These are phyloP conservation scores for Acanthosepion pharaonis DNA, from an alignment of 2,888 invertebrate species.

Conservation along the genomic window DNA sequence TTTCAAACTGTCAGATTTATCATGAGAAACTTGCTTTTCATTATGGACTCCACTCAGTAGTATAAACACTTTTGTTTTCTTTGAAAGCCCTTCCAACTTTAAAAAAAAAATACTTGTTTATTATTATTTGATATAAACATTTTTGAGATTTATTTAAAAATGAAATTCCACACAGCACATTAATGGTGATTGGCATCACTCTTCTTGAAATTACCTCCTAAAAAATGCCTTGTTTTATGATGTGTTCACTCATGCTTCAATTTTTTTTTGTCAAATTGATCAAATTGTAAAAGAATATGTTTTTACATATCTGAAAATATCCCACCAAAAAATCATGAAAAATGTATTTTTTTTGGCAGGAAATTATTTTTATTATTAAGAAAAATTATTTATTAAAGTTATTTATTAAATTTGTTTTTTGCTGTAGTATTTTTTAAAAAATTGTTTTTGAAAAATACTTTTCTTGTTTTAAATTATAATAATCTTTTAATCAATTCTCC, in stretches of 20 bases:
- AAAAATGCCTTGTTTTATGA: background rate
- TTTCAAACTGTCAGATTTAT: too few relatives aligned
- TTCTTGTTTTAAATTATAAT: background rate
- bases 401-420: background rate
- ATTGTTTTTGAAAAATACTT: background rate
- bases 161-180: too few relatives aligned
- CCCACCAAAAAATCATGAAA: background rate
- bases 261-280: background rate
- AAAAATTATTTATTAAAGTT: conserved; percentile 5
- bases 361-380: background rate
- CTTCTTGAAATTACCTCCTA: background rate
- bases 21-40: too few relatives aligned
- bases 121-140: too few relatives aligned
- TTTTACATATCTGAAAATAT: background rate
- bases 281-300: background rate
- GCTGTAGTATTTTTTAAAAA: too few relatives aligned
- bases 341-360: background rate
- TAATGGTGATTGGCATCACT: too few relatives aligned
- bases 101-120: too few relatives aligned
- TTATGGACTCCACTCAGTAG: too few relatives aligned
- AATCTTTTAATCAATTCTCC: too few relatives aligned
- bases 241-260: background rate
- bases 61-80: too few relatives aligned
- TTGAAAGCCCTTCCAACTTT: too few relatives aligned
- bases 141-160: too few relatives aligned